A percentile compares a stretch with the other conserved stretches of the same genome.
Conservation (phyloP, 2,888 invertebrate species). For the Drosophila merina region DNA sequence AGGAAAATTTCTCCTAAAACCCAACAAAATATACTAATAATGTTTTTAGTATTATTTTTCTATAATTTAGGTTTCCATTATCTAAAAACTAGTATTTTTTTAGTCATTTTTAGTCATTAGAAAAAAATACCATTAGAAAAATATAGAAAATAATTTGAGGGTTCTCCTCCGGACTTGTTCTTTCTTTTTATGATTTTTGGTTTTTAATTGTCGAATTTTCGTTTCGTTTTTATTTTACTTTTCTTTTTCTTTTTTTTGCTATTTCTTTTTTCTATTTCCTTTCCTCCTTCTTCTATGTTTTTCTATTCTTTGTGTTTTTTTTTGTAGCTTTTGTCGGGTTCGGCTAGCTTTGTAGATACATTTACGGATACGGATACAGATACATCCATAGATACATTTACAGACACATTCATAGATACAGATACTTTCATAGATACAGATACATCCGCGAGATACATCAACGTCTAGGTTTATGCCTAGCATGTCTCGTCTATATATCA, state of each 20-base stretch:
- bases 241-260: constrained; percentile 31
- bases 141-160: too few relatives aligned
- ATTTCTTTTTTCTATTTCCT: constrained; percentile 16
- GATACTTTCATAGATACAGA: not conserved
- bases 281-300: not conserved
- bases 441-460: not conserved
- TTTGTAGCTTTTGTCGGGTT: constrained; percentile 35
- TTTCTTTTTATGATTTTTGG: not conserved
- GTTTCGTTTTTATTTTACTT: not conserved
- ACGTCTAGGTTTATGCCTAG: constrained; percentile 31
- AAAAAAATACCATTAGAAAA: too few relatives aligned
- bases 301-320: constrained; percentile 25
- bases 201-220: not conserved
- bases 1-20: too few relatives aligned
- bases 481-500: constrained; percentile 57
- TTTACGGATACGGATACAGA: not conserved
- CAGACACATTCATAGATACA: not conserved
- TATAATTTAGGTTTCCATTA: too few relatives aligned
- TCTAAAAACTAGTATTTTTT: too few relatives aligned
- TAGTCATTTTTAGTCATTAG: too few relatives aligned
- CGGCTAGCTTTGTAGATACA: not conserved
- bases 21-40: too few relatives aligned
- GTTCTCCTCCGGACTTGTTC: not conserved
- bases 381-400: not conserved
- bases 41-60: too few relatives aligned